Base-by-base conservation (phyloP, 2,113 vertebrate genomes). In the Eubucco bourcierii region DNA sequence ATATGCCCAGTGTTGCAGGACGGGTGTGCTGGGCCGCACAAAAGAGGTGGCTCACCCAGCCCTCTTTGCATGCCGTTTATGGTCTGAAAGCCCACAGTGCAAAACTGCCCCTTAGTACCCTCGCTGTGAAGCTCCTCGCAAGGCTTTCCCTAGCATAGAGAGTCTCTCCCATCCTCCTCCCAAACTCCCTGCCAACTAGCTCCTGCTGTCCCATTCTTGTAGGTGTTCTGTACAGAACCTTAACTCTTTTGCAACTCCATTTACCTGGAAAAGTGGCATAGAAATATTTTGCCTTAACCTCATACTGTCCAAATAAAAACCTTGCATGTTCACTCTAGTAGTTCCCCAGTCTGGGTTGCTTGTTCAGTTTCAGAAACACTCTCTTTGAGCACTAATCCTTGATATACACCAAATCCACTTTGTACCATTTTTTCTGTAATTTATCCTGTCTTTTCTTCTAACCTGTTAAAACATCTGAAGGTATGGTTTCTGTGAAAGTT, bases 151-250 rank as follows among this genome's bases (percentile, higher is more conserved):
- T 20, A 1, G 1, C n/a, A n/a, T 1, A 2, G 8, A 46, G 46
- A 12, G 7, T 16, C 50, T 34, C 33, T 66, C 20, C 61, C 2
- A 0, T n/a, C n/a, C 33, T 34, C 70, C 47, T 28, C 31, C 31
- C 71, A 17, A 2, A 0, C 12, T 39, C 31, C 37, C 44, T 44
- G 18, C 3, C 59, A 82, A 46, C 29, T 9, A 46, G 52, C 52
- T 67, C 25, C 1, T 1, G 24, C 61, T 46, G 20, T 70, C 27
- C 31, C 0, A 0, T 20, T 64, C 80, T 73, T 55, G n/a, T n/a
- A 29, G 10, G 10, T 34, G 5, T 5, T 12, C 10, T 37, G 21
- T 13, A 19, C 41, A 64, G 55, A 28, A 41, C 19, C n/a, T 47
- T 12, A 47, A 33, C 6, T 39, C 65, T 70, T 59, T 12, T 59